These are phyloP conservation scores for Perithous albicinctus DNA, from an alignment of 2,888 invertebrate genomes.

Conservation along the genomic window DNA sequence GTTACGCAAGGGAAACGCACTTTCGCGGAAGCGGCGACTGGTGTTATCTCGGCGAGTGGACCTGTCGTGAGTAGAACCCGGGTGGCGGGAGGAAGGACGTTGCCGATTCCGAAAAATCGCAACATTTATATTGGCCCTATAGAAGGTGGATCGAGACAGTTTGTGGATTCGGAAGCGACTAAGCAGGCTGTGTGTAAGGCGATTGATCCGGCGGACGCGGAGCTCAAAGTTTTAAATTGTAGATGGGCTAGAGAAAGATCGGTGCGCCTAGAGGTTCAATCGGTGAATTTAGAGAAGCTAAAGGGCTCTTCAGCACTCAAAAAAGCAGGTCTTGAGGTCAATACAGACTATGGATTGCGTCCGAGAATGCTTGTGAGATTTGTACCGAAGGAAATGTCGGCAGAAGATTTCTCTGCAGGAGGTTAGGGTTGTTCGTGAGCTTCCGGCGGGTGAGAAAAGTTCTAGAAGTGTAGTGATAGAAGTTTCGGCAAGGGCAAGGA, in stretches of 20 bases:
- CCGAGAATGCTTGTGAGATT: background rate
- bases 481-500: background rate
- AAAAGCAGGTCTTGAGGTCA: too few species aligned
- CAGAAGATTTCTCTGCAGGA: background rate
- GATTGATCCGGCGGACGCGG: too few species aligned
- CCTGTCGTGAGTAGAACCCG: background rate
- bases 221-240: background rate
- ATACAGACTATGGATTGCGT: too few species aligned
- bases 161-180: too few species aligned
- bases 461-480: background rate
- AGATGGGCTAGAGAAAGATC: background rate
- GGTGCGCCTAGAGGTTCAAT: background rate
- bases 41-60: background rate
- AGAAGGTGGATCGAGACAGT: background rate
- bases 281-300: background rate
- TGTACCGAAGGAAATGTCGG: background rate
- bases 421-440: background rate
- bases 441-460: background rate
- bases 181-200: background rate
- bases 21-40: background rate
- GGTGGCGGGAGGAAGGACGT: background rate
- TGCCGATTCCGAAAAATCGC: conserved; percentile 13
- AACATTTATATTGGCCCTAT: background rate
- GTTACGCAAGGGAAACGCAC: background rate
- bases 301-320: too few species aligned